Evolutionary conservation across 1,140 invertebrate species (phyloP), one percentile per base, ranked within the genome.

Genomic region (Oryzaephilus surinamensis): DNA sequence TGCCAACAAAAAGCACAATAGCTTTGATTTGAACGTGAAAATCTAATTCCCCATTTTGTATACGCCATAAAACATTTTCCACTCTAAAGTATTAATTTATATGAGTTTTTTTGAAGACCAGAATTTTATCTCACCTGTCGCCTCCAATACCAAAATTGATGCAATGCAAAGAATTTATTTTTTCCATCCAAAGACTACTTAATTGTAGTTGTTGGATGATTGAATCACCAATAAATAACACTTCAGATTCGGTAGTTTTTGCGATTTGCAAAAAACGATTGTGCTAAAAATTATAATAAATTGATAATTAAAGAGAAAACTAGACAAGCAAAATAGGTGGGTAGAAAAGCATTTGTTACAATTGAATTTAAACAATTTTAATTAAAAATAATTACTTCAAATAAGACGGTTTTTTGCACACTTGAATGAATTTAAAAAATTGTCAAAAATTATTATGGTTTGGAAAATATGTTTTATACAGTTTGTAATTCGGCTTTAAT

Each of bases 71-170:
- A 14, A 84, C 69, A 63, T 85, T 65, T 55, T 84, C 73, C 3
- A 78, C 80, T 50, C 59, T 59, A 34, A 30, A 52, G 49, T 30
- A 30, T 10, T 2, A 13, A 18, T 20, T 34, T 34, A 34, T 20
- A 2, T 21, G 19, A 20, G 4, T 34, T 3, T 21, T 17, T 8
- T 13, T 34, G 6, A 7, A 23, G 18, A 40, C 16, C 2, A 16
- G 18, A 6, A 17, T 8, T 17, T 34, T 45, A 43, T 21, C 5
- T n/a, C 8, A 60, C 59, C 72, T 67, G 57, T 86, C 81, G 17
- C 76, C 78, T 16, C 76, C 73, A 48, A 85, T 79, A 24, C 81
- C 79, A 64, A 84, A 81, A 60, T 83, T 84, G 12, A 81, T 57
- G 45, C 71, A 72, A 57, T 81, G 78, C 43, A 81, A 58, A 10